Evolutionary conservation across 2,888 invertebrate species (phyloP), one percentile per base, ranked within the genome.

Genomic region (Diarsia rubi): DNA sequence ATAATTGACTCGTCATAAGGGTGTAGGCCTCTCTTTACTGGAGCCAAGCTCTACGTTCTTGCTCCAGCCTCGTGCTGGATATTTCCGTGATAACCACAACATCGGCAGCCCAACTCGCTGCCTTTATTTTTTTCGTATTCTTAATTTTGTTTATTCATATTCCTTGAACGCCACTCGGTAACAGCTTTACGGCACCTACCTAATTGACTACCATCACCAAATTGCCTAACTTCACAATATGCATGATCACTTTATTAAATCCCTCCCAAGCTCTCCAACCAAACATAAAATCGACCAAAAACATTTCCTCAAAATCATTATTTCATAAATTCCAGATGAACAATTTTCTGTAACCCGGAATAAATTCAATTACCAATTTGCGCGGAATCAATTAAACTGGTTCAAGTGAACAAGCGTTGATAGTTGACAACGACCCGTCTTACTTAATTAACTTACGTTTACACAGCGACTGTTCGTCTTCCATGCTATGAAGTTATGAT

Each of bases 351-450:
- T 64, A 65, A 70, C 68, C 65, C 65, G n/a, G 62, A 78, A 82
- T 65, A 14, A 81, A 81, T 82, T 70, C 37, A 74, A 70, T 78
- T 82, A 81, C 47, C 37, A 82, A 68, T 81, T 78, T 65, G 69
- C 49, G 54, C 21, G 49, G 65, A 78, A 81, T 85, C 83, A 78
- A 83, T 83, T 71, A 79, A 79, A 75, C 75, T 67, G 80, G 64
- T 83, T 69, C 73, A 79, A 75, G 73, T 69, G 73, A 83, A 75
- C 73, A 73, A 21, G 62, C 73, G 65, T 65, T 72, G 73, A 85
- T 72, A 77, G 75, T 72, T 64, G 80, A 63, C 65, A 81, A 77
- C 75, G 64, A 62, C 24, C 64, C 60, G 47, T 65, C 73, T 75
- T 44, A 60, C 54, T 79, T 75, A 85, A 83, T 84, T 81, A 75